Evolutionary conservation across 2,113 vertebrate species (phyloP), one percentile per base, ranked within the genome.

Genomic region (Pollimyrus isidori): DNA sequence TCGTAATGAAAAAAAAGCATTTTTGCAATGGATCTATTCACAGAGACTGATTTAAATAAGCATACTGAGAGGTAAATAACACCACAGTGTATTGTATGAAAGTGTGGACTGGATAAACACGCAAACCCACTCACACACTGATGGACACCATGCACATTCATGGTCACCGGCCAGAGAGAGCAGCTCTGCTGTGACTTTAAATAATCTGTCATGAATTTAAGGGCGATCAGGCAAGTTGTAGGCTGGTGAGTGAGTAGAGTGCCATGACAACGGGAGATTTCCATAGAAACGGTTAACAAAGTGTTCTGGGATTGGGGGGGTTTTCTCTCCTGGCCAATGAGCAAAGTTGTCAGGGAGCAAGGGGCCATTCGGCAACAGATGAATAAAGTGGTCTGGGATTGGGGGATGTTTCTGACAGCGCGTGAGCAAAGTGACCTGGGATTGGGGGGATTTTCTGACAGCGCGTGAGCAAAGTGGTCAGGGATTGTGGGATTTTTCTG

Each of bases 321-420:
- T 4, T 35, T 52, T 86, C 58, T 86, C n/a, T 19, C 23, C 26
- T 3, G 1, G 26, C 85, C 48, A 86, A 17, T 52, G 85, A 87
- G 85, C 4, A 56, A 56, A 87, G 86, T 45, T 35, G 52, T 46
- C 35, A n/a, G 50, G 85, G 50, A 56, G 13, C 17, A 30, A 53
- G 49, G 85, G 85, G 17, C 48, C 9, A n/a, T 53, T 87, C 3
- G 23, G 35, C 45, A 30, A 45, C 58, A 62, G 48, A 30, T 48
- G 62, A 73, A 56, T 53, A 87, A 87, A 87, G 85, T 87, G 49
- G 48, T 15, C 85, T 53, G 85, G 85, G 85, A 53, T 87, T 87
- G 50, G 85, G 49, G 49, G 26, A 19, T 56, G 19, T 69, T 53
- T 87, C n/a, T 35, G n/a, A 39, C 26, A 53, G 50, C 2, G 0